Conservation (phyloP, 2,797 vertebrate species). For the Macropus fuliginosus region DNA sequence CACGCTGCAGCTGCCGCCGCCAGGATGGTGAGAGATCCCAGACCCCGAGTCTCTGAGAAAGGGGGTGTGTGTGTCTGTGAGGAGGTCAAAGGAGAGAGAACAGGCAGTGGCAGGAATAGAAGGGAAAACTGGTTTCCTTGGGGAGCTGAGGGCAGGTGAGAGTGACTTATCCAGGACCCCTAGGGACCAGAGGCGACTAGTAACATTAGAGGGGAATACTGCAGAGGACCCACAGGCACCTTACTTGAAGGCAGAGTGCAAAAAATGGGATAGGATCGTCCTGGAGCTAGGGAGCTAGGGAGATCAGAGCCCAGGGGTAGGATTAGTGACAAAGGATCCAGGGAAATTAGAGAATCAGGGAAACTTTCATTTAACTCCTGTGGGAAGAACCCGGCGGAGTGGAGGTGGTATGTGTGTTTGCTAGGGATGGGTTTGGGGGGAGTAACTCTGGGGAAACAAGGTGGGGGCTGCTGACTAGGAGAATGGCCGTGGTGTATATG, state of each 20-base stretch:
- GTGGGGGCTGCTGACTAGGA: background rate
- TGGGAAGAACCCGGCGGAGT: background rate
- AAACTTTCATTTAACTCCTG: background rate
- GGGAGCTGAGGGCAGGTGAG: background rate
- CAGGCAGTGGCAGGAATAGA: background rate
- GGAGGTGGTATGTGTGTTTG: background rate
- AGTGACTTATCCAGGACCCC: background rate
- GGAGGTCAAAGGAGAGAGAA: background rate
- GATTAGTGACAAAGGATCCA: background rate
- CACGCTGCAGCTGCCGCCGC: conserved; percentile 25
- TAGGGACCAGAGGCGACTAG: background rate
- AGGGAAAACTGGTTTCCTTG: background rate
- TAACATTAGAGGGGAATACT: background rate
- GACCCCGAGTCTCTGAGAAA: background rate
- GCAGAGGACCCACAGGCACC: background rate
- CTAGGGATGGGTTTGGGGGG: background rate
- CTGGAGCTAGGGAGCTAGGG: background rate
- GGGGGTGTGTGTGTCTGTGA: background rate
- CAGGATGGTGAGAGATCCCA: conserved; percentile 72
- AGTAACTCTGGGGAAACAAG: background rate
- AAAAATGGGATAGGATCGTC: background rate
- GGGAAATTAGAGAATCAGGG: background rate
- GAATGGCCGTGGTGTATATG: background rate
- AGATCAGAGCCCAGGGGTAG: background rate
- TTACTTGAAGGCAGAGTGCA: background rate